A percentile compares a stretch with the other conserved stretches of the same genome.
Evolutionary conservation across 2,888 invertebrate species (phyloP).

Genomic region (Chrysolina haemoptera): DNA sequence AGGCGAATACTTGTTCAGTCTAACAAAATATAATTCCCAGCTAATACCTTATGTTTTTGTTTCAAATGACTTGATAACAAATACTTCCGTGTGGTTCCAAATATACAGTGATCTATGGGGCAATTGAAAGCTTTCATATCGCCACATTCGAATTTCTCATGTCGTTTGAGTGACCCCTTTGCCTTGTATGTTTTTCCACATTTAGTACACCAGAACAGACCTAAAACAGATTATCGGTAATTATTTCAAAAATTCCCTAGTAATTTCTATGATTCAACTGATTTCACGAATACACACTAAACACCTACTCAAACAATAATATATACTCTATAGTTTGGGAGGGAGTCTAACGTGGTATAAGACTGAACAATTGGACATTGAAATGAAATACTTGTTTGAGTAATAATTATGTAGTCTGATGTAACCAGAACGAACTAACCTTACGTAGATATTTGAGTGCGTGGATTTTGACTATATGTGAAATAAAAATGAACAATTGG

Average conservation of each 20-base stretch:
- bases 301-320: too few relatives aligned
- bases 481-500: too few relatives aligned
- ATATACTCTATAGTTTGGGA: too few relatives aligned
- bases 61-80: slow-evolving; percentile 45
- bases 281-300: too few relatives aligned
- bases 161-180: slow-evolving; percentile 48
- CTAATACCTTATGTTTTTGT: slow-evolving; percentile 34
- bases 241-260: neutral
- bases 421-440: too few relatives aligned
- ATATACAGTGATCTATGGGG: slow-evolving; percentile 48
- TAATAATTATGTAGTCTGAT: too few relatives aligned
- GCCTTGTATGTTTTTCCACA: slow-evolving; percentile 44
- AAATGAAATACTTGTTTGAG: too few relatives aligned
- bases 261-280: too few relatives aligned
- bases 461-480: too few relatives aligned
- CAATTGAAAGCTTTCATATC: slow-evolving; percentile 60
- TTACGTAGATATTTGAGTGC: too few relatives aligned
- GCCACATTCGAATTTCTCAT: slow-evolving; percentile 60
- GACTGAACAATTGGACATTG: too few relatives aligned
- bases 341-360: too few relatives aligned
- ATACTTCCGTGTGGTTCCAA: slow-evolving; percentile 46
- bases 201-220: slow-evolving; percentile 31
- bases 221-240: slow-evolving; percentile 15
- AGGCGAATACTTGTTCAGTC: slow-evolving; percentile 22
- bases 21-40: slow-evolving; percentile 28